Conservation (phyloP, 2,113 vertebrate genomes). For the Zosterops japonicus region DNA sequence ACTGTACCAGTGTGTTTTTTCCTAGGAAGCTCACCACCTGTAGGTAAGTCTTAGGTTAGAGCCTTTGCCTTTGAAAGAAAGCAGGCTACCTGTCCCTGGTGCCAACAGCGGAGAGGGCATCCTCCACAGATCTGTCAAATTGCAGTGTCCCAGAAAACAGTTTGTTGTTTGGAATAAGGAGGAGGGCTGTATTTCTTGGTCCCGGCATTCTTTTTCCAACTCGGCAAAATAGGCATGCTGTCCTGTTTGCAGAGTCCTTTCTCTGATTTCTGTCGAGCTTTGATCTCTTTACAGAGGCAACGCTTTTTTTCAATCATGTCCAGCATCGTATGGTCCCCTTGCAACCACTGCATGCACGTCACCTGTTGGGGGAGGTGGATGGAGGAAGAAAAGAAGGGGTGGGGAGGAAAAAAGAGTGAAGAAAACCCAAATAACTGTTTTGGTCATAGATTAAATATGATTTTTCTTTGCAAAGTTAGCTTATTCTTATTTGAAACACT, state of each 20-base stretch:
- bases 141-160: slow-evolving; percentile 95
- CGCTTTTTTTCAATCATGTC: slow-evolving; percentile 97
- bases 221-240: slow-evolving; percentile 94
- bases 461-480: neutral
- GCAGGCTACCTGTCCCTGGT: slow-evolving; percentile 30
- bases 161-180: slow-evolving; percentile 89
- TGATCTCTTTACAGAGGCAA: slow-evolving; percentile 94
- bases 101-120: neutral
- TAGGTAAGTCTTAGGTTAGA: slow-evolving; percentile 46
- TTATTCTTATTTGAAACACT: neutral
- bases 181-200: slow-evolving; percentile 92
- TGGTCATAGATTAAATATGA: neutral
- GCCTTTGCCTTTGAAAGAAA: slow-evolving; percentile 48
- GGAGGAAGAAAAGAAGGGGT: neutral
- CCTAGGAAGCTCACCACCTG: slow-evolving; percentile 53
- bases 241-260: slow-evolving; percentile 96
- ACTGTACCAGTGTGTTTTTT: slow-evolving; percentile 33
- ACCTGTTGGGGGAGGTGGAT: slow-evolving; percentile 69
- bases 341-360: slow-evolving; percentile 89
- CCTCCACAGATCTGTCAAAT: slow-evolving; percentile 78
- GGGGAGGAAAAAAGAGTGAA: neutral
- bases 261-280: slow-evolving; percentile 89
- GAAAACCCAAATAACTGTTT: slow-evolving; percentile 27
- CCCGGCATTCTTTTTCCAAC: slow-evolving; percentile 89
- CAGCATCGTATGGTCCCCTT: slow-evolving; percentile 94